Evolutionary conservation across 2,797 vertebrate species (phyloP).

Genomic region (Selene dorsalis): DNA sequence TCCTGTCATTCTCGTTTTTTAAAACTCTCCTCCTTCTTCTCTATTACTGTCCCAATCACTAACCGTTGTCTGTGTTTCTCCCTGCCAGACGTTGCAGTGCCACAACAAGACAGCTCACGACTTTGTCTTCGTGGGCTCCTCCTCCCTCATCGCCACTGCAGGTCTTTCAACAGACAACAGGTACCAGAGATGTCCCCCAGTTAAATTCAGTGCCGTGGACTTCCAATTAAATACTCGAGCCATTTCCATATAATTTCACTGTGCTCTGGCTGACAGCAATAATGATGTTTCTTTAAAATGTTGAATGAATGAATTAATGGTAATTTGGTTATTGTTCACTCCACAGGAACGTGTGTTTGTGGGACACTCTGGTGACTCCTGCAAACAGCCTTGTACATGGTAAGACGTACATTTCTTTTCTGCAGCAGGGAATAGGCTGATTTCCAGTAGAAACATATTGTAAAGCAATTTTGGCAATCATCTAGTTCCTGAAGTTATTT

Average conservation of each 20-base stretch:
- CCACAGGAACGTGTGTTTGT: conserved; percentile 95
- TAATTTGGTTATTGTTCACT: conserved; percentile 36
- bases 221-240: conserved; percentile 14
- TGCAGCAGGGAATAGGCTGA: background rate
- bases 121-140: conserved; percentile 97
- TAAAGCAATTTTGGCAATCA: no score
- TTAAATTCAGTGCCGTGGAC: background rate
- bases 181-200: conserved; percentile 71
- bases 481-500: background rate
- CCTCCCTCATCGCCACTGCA: conserved; percentile 95
- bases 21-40: conserved; percentile 30
- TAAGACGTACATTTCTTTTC: conserved; percentile 76
- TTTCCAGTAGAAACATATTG: background rate
- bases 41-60: conserved; percentile 50
- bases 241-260: conserved; percentile 12
- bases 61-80: conserved; percentile 43
- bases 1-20: conserved; percentile 23
- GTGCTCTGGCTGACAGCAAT: background rate
- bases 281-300: conserved; percentile 12
- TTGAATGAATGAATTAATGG: background rate
- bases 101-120: conserved; percentile 98
- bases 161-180: conserved; percentile 96
- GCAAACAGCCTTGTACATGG: conserved; percentile 92
- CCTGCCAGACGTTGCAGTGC: conserved; percentile 93
- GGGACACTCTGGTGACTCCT: conserved; percentile 96